Percentiles rank a stretch among this genome's conserved stretches.
These are phyloP conservation scores for Squalus acanthias DNA, from an alignment of 2,797 vertebrate genomes.

Conservation along the genomic window DNA sequence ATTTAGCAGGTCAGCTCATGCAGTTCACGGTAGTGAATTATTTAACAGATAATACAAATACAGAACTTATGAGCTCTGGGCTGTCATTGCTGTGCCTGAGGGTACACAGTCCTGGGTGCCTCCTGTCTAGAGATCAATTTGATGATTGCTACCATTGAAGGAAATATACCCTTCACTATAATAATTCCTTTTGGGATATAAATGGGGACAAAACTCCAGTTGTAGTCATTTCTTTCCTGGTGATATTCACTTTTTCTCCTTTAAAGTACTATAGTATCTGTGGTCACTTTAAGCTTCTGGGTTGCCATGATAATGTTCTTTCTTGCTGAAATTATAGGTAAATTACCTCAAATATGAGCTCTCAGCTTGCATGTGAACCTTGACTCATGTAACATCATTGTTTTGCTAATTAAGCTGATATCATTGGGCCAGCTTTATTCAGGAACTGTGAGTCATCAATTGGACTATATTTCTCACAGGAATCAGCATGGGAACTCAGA, in stretches of 20 bases:
- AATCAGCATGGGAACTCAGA: background rate
- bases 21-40: background rate
- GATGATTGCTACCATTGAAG: background rate
- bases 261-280: background rate
- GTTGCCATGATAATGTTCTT: background rate
- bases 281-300: background rate
- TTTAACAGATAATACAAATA: constrained; percentile 31
- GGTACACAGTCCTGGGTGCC: background rate
- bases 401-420: background rate
- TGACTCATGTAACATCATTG: background rate
- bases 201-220: background rate
- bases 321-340: background rate
- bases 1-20: constrained; percentile 1
- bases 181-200: background rate
- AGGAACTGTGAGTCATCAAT: background rate
- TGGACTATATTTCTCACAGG: background rate
- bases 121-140: background rate
- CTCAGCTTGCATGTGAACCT: background rate
- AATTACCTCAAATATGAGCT: background rate
- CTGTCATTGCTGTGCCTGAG: background rate
- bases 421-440: background rate
- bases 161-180: background rate
- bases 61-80: background rate
- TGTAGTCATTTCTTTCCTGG: background rate
- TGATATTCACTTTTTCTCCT: too few relatives aligned